Evolutionary conservation across 2,888 invertebrate species (phyloP).

Genomic region (Oligia fasciuncula): DNA sequence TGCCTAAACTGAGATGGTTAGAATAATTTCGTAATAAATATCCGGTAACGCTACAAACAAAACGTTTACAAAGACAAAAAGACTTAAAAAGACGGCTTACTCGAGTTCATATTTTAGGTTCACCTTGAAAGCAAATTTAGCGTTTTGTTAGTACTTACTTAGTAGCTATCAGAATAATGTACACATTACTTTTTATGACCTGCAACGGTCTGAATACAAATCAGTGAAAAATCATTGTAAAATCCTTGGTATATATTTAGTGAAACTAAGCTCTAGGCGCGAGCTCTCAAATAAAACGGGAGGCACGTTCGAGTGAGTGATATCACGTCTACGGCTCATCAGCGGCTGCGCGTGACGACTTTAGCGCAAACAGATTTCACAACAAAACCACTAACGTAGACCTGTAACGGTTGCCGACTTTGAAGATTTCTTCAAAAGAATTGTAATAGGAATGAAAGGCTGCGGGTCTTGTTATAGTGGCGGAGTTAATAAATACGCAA

Average conservation of each 20-base stretch:
- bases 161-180: conserved; percentile 49
- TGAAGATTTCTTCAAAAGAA: conserved; percentile 66
- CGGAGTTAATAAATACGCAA: conserved; percentile 87
- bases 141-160: conserved; percentile 16
- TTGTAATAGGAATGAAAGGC: conserved; percentile 69
- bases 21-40: conserved; percentile 60
- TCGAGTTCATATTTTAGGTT: conserved; percentile 38
- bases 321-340: conserved; percentile 90
- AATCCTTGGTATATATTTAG: conserved; percentile 52
- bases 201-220: conserved; percentile 39
- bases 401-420: conserved; percentile 68
- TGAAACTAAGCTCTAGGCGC: conserved; percentile 76
- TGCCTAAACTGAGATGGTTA: conserved; percentile 57
- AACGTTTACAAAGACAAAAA: conserved; percentile 44
- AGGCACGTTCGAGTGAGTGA: conserved; percentile 89
- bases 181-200: conserved; percentile 47
- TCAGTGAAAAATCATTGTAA: conserved; percentile 46
- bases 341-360: conserved; percentile 89
- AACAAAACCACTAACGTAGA: conserved; percentile 80
- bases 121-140: conserved; percentile 33
- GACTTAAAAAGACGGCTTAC: conserved; percentile 44
- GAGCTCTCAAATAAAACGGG: conserved; percentile 84
- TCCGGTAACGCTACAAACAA: conserved; percentile 41
- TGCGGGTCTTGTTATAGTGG: conserved; percentile 78
- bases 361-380: conserved; percentile 89